Percentiles rank a stretch among this genome's conserved stretches.
phyloP scores from a whole-genome alignment of 2,797 vertebrate genomes.

The Onychomys arenicola region DNA sequence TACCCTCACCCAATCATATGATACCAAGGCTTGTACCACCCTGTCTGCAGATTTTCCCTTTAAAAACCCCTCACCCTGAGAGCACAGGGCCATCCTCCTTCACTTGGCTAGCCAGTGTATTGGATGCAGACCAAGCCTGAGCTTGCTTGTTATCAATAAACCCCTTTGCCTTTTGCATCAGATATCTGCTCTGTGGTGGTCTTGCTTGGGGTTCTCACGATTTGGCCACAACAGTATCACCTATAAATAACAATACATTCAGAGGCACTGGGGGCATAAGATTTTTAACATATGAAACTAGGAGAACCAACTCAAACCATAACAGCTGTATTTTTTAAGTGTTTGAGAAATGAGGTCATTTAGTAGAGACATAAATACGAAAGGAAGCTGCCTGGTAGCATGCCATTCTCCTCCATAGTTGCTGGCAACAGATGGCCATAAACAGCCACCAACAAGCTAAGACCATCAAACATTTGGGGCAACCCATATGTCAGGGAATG shows the following conservation, averaged over 20 bases:
- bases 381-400: not conserved
- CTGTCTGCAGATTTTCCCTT: no score
- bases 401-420: not conserved
- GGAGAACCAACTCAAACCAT: not conserved
- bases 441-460: constrained; percentile 32
- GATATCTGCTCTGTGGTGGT: no score
- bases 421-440: constrained; percentile 19
- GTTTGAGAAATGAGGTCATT: not conserved
- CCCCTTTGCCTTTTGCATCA: no score
- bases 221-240: not conserved
- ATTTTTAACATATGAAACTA: not conserved
- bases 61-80: no score
- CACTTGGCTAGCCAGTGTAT: no score
- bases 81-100: no score
- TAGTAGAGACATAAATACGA: not conserved
- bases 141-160: no score
- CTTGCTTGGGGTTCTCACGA: no score
- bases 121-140: no score
- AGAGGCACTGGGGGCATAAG: not conserved
- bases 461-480: constrained; percentile 28
- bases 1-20: no score
- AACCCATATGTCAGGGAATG: constrained; percentile 53
- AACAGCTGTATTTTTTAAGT: not conserved
- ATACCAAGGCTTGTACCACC: no score
- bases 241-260: not conserved